Evolutionary conservation across 2,888 invertebrate species (phyloP), one percentile per base, ranked within the genome.

Genomic region (Oxytorus armatus): DNA sequence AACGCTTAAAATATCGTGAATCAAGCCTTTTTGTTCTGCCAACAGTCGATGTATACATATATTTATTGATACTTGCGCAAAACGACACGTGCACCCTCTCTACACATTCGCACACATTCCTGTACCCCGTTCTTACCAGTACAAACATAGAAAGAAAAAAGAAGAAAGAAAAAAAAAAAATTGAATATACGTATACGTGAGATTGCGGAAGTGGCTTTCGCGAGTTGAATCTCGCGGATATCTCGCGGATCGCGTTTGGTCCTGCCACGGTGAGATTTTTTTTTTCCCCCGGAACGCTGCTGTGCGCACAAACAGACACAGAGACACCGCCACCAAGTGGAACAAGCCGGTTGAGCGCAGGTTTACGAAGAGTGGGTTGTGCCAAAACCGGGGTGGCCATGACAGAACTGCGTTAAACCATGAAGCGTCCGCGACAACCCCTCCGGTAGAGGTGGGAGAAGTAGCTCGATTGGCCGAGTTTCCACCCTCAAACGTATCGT

Each of bases 341-440:
- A 16, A 29, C 49, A 25, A 61, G 51, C n/a, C 18, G 63, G 63
- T 55, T 77, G 77, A 55, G 77, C 77, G 74, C 73, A 70, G 42
- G 73, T 66, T 75, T 76, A 51, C 76, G 70, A 11, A 42, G 18
- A 77, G 83, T 84, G 82, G 84, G 84, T 72, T 74, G 85, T 79
- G 72, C 84, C 77, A 42, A 29, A 29, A 16, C 25, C 73, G 72
- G 79, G 82, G 85, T 82, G 81, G 85, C 84, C 85, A 85, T 85
- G 81, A 78, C 75, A 49, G 78, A 77, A 74, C 59, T 14, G 14
- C 23, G 51, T 36, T 74, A 55, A 44, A 44, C 59, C 70, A 21
- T 42, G 36, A 16, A 21, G 76, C 74, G 66, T 68, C 81, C 79
- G n/a, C n/a, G n/a, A n/a, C n/a, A 57, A 49, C 76, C 72, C 65